These are phyloP conservation scores for Thaleichthys pacificus DNA, from an alignment of 2,797 vertebrate species.

Conservation along the genomic window DNA sequence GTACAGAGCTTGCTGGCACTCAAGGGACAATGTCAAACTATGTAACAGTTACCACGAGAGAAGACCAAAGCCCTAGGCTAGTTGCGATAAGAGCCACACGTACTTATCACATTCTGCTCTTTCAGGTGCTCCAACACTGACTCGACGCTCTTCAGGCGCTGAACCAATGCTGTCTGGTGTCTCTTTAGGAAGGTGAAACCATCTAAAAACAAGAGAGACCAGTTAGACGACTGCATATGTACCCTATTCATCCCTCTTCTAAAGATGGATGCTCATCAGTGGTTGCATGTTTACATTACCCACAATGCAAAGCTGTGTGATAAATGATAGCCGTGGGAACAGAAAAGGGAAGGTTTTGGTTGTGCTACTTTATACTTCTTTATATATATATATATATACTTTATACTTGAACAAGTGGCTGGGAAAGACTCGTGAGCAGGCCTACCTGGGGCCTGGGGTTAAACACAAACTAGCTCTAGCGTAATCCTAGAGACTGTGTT, in stretches of 20 bases:
- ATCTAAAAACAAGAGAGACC: conserved; percentile 70
- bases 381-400: too few relatives aligned
- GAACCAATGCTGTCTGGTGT: conserved; percentile 88
- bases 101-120: conserved; percentile 82
- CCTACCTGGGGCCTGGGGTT: conserved; percentile 7
- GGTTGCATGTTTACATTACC: neutral
- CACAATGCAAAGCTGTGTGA: neutral
- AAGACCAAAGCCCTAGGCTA: neutral
- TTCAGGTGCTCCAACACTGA: conserved; percentile 86
- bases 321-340: neutral
- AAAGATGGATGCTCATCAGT: too few relatives aligned
- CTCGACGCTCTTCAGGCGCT: conserved; percentile 85
- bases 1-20: neutral
- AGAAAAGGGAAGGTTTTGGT: neutral
- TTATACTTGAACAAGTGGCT: neutral
- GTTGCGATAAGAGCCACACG: conserved; percentile 16
- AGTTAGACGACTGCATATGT: neutral
- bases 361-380: neutral
- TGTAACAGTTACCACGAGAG: too few relatives aligned
- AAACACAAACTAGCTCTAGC: conserved; percentile 9
- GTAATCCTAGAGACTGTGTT: conserved; percentile 4
- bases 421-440: neutral
- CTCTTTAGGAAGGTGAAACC: conserved; percentile 91
- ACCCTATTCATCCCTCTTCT: too few relatives aligned
- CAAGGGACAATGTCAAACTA: neutral